These are phyloP conservation scores for Thripadectes ignobilis DNA, from an alignment of 2,797 vertebrate genomes.

Conservation along the genomic window DNA sequence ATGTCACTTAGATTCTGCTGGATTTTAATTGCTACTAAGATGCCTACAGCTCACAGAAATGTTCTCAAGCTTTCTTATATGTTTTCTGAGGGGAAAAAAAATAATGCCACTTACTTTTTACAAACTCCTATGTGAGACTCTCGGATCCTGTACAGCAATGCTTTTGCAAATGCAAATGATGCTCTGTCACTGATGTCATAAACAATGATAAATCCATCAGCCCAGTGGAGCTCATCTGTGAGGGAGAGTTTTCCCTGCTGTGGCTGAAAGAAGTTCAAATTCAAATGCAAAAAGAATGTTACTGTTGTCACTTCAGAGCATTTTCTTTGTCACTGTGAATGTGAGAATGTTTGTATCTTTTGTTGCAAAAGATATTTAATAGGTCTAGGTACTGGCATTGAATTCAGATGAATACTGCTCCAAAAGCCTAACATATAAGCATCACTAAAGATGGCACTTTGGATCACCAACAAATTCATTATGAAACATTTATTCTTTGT, in stretches of 20 bases:
- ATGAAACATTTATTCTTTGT: not conserved
- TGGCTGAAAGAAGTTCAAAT: conserved; percentile 64
- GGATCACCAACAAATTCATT: not conserved
- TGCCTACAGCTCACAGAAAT: not conserved
- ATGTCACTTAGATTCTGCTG: not conserved
- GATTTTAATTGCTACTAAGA: not conserved
- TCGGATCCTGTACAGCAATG: conserved; percentile 82
- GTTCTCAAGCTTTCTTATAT: not conserved
- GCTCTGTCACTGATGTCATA: conserved; percentile 88
- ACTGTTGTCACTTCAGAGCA: not conserved
- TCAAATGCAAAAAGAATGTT: not conserved
- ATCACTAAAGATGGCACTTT: not conserved
- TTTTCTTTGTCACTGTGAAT: not conserved
- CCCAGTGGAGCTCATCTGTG: conserved; percentile 83
- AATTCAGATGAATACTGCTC: not conserved
- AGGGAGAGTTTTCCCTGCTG: conserved; percentile 78
- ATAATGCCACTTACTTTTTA: conserved; percentile 78
- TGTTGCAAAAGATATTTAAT: not conserved
- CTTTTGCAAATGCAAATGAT: conserved; percentile 85
- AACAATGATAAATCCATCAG: conserved; percentile 87
- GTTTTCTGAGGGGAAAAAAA: not conserved
- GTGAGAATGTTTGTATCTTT: not conserved
- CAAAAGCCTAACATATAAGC: not conserved
- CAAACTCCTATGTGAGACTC: conserved; percentile 75
- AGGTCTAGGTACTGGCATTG: not conserved